Conservation (phyloP, 2,888 invertebrate genomes). For the Agrotis segetum region DNA sequence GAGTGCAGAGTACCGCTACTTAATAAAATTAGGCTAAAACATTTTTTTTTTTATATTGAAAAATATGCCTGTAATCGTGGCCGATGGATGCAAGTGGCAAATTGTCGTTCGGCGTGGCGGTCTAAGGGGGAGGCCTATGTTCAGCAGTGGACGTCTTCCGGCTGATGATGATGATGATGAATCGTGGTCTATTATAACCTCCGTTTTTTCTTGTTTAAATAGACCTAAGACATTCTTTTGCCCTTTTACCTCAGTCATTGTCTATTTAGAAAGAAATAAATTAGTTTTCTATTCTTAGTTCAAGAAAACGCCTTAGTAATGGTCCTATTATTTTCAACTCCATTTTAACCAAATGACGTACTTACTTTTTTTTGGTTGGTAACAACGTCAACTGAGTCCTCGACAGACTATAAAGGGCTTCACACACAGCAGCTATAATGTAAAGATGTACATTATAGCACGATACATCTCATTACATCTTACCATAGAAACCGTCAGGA, state of each 20-base stretch:
- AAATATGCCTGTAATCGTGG: not conserved
- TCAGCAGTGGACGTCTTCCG: no score
- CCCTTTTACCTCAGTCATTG: not conserved
- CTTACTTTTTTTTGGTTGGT: not conserved
- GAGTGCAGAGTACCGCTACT: not conserved
- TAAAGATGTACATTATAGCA: no score
- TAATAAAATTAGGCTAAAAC: not conserved
- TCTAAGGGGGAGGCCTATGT: no score
- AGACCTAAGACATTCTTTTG: not conserved
- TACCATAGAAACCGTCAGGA: no score
- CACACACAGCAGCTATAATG: no score
- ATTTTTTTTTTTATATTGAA: not conserved
- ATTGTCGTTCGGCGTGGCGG: no score
- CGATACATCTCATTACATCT: no score
- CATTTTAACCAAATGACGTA: slow-evolving; percentile 31
- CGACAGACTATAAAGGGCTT: no score
- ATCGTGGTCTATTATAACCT: no score
- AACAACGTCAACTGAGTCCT: no score
- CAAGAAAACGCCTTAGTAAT: not conserved
- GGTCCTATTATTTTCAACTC: slow-evolving; percentile 7
- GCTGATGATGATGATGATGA: no score
- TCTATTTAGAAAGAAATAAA: not conserved
- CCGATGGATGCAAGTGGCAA: no score
- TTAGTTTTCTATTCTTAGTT: not conserved
- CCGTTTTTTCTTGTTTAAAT: not conserved